These are phyloP conservation scores for Grantiella picta DNA, from an alignment of 2,113 vertebrate species.

Conservation along the genomic window DNA sequence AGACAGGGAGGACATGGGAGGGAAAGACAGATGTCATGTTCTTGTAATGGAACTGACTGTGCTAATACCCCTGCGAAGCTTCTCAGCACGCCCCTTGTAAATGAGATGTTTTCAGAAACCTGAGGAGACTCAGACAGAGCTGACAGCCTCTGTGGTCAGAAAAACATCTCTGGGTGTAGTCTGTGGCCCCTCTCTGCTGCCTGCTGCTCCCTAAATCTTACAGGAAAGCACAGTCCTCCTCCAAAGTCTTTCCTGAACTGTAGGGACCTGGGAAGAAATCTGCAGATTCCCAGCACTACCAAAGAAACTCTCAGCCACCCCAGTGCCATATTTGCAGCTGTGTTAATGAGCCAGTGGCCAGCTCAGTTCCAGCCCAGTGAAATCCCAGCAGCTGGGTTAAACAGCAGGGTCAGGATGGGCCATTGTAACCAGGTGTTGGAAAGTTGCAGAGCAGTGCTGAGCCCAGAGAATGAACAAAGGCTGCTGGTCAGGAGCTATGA, in stretches of 20 bases:
- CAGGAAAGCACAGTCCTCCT: background rate
- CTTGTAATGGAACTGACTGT: conserved; percentile 12
- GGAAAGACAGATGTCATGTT: conserved; percentile 35
- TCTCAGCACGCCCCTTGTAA: background rate
- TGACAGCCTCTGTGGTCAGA: background rate
- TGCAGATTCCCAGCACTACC: background rate
- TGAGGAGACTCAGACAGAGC: background rate
- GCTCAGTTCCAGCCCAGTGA: background rate
- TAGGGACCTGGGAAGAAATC: background rate
- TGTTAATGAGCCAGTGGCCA: background rate
- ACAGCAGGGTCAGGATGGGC: background rate
- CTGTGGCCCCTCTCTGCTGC: background rate
- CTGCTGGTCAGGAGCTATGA: background rate
- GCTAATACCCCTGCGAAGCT: background rate
- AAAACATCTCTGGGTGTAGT: background rate
- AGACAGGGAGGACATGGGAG: conserved; percentile 19
- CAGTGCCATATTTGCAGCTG: background rate
- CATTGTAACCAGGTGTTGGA: background rate
- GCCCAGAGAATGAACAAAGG: background rate
- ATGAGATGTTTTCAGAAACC: conserved; percentile 29
- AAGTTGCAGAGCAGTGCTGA: background rate
- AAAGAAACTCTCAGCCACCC: background rate
- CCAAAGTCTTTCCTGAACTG: background rate
- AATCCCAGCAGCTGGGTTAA: background rate
- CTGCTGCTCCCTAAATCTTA: background rate